Evolutionary conservation across 2,113 vertebrate species (phyloP).

Genomic region (Macrotis lagotis): DNA sequence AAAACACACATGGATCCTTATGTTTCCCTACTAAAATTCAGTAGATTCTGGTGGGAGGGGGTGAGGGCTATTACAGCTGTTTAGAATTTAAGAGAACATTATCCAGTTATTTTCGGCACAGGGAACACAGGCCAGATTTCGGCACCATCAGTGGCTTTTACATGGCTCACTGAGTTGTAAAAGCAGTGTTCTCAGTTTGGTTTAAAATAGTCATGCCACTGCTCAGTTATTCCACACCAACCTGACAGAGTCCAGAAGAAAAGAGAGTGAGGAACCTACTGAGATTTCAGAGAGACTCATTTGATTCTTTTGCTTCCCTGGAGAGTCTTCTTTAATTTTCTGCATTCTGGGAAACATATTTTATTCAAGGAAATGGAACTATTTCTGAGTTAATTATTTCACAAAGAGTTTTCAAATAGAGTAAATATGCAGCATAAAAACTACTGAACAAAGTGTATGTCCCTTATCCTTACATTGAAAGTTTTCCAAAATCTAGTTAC

Average conservation of each 20-base stretch:
- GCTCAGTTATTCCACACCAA: neutral
- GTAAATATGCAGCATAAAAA: neutral
- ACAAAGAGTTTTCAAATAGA: neutral
- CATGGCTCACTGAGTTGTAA: constrained; percentile 22
- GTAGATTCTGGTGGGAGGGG: neutral
- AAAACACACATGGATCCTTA: neutral
- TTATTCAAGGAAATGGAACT: neutral
- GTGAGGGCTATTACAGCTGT: neutral
- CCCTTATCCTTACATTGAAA: neutral
- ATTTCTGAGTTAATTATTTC: neutral
- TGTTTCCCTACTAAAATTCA: neutral
- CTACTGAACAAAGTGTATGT: neutral
- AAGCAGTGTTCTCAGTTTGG: neutral
- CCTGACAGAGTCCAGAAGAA: neutral
- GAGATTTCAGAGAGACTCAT: neutral
- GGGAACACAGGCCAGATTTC: constrained; percentile 22
- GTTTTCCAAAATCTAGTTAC: neutral
- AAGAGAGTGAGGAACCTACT: neutral
- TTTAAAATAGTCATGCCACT: constrained; percentile 6
- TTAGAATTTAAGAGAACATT: constrained; percentile 40
- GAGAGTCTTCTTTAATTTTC: neutral
- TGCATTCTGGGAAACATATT: neutral
- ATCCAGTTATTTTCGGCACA: constrained; percentile 29
- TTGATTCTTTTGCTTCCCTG: neutral
- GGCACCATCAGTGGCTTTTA: neutral